These are phyloP conservation scores for Holothuria leucospilota DNA, from an alignment of 53 echinoderm and acorn worm species.

Conservation along the genomic window DNA sequence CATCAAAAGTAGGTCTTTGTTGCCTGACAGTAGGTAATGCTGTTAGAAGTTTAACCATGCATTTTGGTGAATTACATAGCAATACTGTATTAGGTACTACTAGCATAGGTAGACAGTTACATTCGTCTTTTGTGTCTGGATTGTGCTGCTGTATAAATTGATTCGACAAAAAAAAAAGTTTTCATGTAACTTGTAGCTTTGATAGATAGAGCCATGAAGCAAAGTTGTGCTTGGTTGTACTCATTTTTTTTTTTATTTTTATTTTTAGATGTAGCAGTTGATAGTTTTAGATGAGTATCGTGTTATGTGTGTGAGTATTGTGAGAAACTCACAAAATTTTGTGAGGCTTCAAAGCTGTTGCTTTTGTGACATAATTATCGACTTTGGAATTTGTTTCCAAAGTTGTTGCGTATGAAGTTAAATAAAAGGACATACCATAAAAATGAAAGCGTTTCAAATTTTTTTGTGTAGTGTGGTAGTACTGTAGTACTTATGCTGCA, in stretches of 20 bases:
- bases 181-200: constrained; percentile 33
- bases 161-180: constrained; percentile 27
- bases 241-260: neutral
- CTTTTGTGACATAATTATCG: constrained; percentile 47
- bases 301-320: constrained; percentile 46
- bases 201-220: constrained; percentile 4
- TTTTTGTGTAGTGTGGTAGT: no score
- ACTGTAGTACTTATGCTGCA: no score
- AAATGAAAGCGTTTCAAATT: no score
- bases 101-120: constrained; percentile 23
- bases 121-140: neutral
- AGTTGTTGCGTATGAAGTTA: constrained; percentile 45
- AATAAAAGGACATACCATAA: constrained; percentile 7
- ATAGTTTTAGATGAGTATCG: constrained; percentile 29
- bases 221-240: constrained; percentile 12
- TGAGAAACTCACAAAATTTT: constrained; percentile 36
- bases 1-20: no score
- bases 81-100: constrained; percentile 34
- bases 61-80: constrained; percentile 9
- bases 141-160: constrained; percentile 41
- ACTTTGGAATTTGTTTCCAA: constrained; percentile 41
- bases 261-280: constrained; percentile 11
- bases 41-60: no score
- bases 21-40: no score
- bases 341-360: constrained; percentile 45